Evolutionary conservation across 2,113 vertebrate genomes (phyloP).

Genomic region (Sylvilagus bachmani): DNA sequence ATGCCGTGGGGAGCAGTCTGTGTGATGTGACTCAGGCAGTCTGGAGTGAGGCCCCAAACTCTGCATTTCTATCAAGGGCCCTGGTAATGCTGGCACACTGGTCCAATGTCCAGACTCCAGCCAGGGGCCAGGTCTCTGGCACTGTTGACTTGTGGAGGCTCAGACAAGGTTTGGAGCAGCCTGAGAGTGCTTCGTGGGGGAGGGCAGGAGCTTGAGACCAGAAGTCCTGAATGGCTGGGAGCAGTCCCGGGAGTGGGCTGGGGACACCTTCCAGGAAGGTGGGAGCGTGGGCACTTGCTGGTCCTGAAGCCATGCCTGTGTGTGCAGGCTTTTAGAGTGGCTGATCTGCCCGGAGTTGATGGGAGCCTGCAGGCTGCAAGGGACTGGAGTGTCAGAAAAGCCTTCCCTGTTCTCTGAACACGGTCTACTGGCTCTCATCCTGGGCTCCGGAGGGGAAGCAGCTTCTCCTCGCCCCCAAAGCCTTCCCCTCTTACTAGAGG

Average conservation of each 20-base stretch:
- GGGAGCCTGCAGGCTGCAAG: not conserved
- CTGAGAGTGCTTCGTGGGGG: not conserved
- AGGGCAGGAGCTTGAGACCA: not conserved
- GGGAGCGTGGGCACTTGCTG: not conserved
- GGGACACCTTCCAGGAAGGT: not conserved
- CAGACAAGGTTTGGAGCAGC: not conserved
- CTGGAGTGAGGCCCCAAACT: not conserved
- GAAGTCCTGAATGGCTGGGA: not conserved
- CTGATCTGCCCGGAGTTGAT: not conserved
- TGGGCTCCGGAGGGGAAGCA: not conserved
- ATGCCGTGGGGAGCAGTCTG: not conserved
- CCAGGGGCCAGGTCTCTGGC: not conserved
- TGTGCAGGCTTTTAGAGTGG: not conserved
- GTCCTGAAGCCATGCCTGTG: not conserved
- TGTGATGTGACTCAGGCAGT: not conserved
- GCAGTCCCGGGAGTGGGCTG: not conserved
- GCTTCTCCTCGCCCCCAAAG: not conserved
- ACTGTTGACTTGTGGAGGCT: not conserved
- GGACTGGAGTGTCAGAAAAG: not conserved
- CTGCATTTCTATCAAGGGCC: not conserved
- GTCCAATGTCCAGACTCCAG: too few relatives aligned
- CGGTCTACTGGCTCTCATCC: not conserved
- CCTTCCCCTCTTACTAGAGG: not conserved
- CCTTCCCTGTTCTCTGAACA: not conserved
- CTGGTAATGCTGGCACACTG: rapidly evolving